Percentiles rank a stretch among this genome's conserved stretches.
phyloP scores from a whole-genome alignment of 2,113 vertebrate species.

The human region GRCh38 chr13:49493501-49494000 shows the following conservation, averaged over 20 bases:
- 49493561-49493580: background rate
- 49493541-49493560: conserved; percentile 11
- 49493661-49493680: background rate
- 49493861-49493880: background rate
- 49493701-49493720: background rate
- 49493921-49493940: conserved; percentile 24
- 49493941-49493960: background rate
- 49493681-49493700: background rate
- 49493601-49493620: conserved; percentile 32
- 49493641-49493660: conserved; percentile 17
- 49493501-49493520: background rate
- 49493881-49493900: background rate
- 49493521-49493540: background rate
- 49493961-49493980: background rate
- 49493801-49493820: background rate
- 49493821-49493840: background rate
- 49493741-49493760: conserved; percentile 27
- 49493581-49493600: background rate
- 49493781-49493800: background rate
- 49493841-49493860: background rate
- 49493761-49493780: background rate
- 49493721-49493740: background rate
- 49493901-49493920: background rate
- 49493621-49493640: conserved; percentile 23
- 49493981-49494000: background rate